These are phyloP conservation scores for Pangasius sanitwongsei DNA, from an alignment of 2,797 vertebrate genomes.

Conservation along the genomic window DNA sequence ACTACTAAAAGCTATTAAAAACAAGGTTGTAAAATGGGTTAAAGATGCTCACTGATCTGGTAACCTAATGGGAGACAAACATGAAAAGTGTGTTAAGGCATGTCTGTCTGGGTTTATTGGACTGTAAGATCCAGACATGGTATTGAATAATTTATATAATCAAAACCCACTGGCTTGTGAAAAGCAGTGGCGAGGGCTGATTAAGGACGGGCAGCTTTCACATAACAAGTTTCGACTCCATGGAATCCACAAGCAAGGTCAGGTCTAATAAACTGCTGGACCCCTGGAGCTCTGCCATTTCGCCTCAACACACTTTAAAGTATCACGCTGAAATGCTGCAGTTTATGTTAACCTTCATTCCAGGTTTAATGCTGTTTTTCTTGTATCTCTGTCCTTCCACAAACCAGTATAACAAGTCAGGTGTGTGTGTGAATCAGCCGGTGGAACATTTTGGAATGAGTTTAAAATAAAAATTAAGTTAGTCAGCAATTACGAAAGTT, in stretches of 20 bases:
- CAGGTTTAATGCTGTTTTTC: not conserved
- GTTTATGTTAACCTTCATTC: not conserved
- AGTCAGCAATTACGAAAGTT: not conserved
- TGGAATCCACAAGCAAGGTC: not conserved
- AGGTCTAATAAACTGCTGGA: constrained; percentile 23
- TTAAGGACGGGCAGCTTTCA: not conserved
- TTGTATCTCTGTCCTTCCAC: not conserved
- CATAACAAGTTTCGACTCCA: not conserved
- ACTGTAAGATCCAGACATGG: constrained; percentile 74
- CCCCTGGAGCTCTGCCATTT: not conserved
- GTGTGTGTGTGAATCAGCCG: not conserved
- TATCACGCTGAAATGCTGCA: not conserved
- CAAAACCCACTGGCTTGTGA: not conserved
- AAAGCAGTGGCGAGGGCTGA: not conserved
- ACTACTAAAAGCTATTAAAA: not conserved
- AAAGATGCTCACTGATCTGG: not conserved
- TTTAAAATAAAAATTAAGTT: not conserved
- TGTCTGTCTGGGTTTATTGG: constrained; percentile 42
- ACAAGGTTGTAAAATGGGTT: not conserved
- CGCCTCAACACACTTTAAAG: not conserved
- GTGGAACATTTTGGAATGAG: not conserved
- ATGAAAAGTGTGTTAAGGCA: constrained; percentile 32
- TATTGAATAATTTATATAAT: constrained; percentile 72
- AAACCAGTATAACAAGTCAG: constrained; percentile 8
- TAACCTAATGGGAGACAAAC: not conserved